Evolutionary conservation across 2,888 invertebrate species (phyloP).

Genomic region (Eilema depressum): DNA sequence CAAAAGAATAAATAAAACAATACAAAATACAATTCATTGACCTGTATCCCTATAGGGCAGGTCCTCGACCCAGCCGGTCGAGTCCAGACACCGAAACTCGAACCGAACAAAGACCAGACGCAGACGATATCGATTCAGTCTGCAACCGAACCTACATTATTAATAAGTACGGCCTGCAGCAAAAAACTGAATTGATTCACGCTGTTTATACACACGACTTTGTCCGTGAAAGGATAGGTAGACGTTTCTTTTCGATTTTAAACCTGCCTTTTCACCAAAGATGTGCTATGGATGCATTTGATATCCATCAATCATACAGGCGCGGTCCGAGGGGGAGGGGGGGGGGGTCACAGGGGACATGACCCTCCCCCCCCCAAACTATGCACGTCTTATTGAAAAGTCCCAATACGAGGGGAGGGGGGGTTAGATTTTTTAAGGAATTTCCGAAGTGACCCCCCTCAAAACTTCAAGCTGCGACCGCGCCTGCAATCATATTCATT

Average conservation of each 20-base stretch:
- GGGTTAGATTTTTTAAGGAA: no score
- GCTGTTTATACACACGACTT: not conserved
- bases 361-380: no score
- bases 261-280: no score
- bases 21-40: constrained; percentile 8
- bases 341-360: no score
- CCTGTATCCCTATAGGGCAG: constrained; percentile 5
- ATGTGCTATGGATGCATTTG: no score
- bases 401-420: no score
- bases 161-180: constrained; percentile 1
- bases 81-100: constrained; percentile 9
- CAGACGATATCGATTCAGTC: constrained; percentile 30
- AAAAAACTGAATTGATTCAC: constrained; percentile 5
- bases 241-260: not conserved
- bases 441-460: no score
- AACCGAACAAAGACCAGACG: constrained; percentile 17
- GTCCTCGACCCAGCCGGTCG: constrained; percentile 19
- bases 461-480: no score
- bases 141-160: constrained; percentile 19
- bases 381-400: no score
- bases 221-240: not conserved
- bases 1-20: not conserved
- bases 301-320: no score
- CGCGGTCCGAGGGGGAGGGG: no score
- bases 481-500: no score